These are phyloP conservation scores for Muraenolepis orangiensis DNA, from an alignment of 2,797 vertebrate genomes.

Conservation along the genomic window DNA sequence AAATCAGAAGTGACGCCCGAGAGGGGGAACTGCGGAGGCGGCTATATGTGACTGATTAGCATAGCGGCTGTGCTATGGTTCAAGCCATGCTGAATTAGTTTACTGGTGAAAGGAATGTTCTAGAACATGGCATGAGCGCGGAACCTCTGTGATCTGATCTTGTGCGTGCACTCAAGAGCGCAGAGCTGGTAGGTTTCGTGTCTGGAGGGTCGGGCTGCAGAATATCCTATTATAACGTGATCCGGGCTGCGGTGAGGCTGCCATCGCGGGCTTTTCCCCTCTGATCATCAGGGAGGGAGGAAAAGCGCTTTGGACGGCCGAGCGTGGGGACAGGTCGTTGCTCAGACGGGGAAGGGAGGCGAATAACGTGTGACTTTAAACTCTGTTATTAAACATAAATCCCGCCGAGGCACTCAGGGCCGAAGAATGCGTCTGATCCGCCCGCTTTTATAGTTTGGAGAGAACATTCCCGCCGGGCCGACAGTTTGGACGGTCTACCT, in stretches of 20 bases:
- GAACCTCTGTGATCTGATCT: not conserved
- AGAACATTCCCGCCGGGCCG: slow-evolving; percentile 31
- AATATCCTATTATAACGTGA: not conserved
- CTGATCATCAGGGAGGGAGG: not conserved
- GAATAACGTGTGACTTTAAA: slow-evolving; percentile 58
- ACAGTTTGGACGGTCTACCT: not conserved
- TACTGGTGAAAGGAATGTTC: slow-evolving; percentile 3
- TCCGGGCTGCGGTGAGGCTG: not conserved
- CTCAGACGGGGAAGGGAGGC: slow-evolving; percentile 51
- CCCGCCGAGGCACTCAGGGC: slow-evolving; percentile 58
- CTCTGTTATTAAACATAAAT: slow-evolving; percentile 60
- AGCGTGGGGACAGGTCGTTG: slow-evolving; percentile 32
- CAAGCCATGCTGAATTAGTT: not conserved
- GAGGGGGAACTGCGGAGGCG: not conserved
- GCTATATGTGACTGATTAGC: not conserved
- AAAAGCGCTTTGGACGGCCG: not conserved
- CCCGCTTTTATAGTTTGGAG: slow-evolving; percentile 60
- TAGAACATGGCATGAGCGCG: not conserved
- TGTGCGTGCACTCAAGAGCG: not conserved
- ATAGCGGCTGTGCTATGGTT: slow-evolving; percentile 29
- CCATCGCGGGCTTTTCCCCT: not conserved
- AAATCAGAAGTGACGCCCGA: not conserved
- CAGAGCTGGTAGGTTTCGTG: not conserved
- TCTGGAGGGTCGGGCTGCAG: not conserved
- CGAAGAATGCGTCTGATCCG: slow-evolving; percentile 64